Evolutionary conservation across 2,797 vertebrate genomes (phyloP).

Genomic region (Bucorvus abyssinicus): DNA sequence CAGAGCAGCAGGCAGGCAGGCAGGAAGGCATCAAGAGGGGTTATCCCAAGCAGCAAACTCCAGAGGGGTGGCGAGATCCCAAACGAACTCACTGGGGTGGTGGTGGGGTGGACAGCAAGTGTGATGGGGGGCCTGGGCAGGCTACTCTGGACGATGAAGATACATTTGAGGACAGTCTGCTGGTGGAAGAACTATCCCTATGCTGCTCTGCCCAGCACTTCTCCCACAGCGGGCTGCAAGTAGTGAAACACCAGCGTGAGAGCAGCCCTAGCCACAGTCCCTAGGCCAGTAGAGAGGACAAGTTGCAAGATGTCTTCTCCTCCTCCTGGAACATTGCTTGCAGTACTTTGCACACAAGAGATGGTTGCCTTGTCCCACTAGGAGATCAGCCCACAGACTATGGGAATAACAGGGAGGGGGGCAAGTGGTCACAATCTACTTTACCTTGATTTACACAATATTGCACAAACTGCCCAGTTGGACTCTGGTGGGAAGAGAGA

Average conservation of each 20-base stretch:
- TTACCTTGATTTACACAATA: slow-evolving; percentile 77
- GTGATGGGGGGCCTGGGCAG: slow-evolving; percentile 49
- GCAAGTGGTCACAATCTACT: slow-evolving; percentile 35
- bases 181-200: slow-evolving; percentile 72
- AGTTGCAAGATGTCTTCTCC: slow-evolving; percentile 27
- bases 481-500: slow-evolving; percentile 54
- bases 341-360: slow-evolving; percentile 86
- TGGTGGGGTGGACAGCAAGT: slow-evolving; percentile 42
- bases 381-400: slow-evolving; percentile 31
- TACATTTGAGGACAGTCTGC: slow-evolving; percentile 80
- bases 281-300: slow-evolving; percentile 57
- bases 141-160: slow-evolving; percentile 72
- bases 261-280: slow-evolving; percentile 25
- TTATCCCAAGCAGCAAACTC: slow-evolving; percentile 61
- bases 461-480: slow-evolving; percentile 68
- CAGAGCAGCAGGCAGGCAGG: slow-evolving; percentile 36
- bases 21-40: slow-evolving; percentile 77
- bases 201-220: slow-evolving; percentile 81
- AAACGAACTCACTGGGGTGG: slow-evolving; percentile 79
- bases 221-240: slow-evolving; percentile 80
- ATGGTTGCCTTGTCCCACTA: slow-evolving; percentile 65
- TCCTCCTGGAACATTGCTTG: slow-evolving; percentile 72
- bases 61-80: slow-evolving; percentile 75
- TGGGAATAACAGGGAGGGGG: slow-evolving; percentile 36
- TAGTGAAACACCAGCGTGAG: slow-evolving; percentile 79